Percentiles rank a stretch among this genome's conserved stretches.
Conservation (phyloP, 2,797 vertebrate species). For the Sparidentex hasta region DNA sequence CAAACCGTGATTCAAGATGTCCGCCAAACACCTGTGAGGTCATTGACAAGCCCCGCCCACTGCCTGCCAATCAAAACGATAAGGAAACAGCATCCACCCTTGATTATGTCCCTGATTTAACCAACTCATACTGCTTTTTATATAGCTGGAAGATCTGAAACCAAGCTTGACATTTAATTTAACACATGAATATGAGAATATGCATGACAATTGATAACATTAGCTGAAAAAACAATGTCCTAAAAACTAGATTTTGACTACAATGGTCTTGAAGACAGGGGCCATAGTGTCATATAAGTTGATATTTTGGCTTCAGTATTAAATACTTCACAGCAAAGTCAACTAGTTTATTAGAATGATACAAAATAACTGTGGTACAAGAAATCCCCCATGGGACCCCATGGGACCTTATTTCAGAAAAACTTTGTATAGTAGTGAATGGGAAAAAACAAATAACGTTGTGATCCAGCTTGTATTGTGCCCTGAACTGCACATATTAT, state of each 20-base stretch:
- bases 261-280: background rate
- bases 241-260: background rate
- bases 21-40: conserved; percentile 5
- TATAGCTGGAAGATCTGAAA: too few species aligned
- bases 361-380: background rate
- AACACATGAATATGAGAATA: background rate
- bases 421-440: too few species aligned
- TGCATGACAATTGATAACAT: background rate
- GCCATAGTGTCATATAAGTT: background rate
- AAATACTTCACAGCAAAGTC: background rate
- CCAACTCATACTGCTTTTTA: too few species aligned
- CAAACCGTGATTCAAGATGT: background rate
- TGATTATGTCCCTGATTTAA: background rate
- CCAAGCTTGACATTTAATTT: background rate
- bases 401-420: too few species aligned
- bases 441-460: too few species aligned
- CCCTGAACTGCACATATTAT: too few species aligned
- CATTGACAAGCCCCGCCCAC: conserved; percentile 38
- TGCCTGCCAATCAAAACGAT: background rate
- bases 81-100: background rate
- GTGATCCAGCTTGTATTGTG: too few species aligned
- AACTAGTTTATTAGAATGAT: background rate
- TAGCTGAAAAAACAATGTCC: background rate
- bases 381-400: background rate
- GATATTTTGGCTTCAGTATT: background rate